A percentile compares a stretch with the other conserved stretches of the same genome.
phyloP scores from a whole-genome alignment of 2,797 vertebrate species.

The Falco naumanni region DNA sequence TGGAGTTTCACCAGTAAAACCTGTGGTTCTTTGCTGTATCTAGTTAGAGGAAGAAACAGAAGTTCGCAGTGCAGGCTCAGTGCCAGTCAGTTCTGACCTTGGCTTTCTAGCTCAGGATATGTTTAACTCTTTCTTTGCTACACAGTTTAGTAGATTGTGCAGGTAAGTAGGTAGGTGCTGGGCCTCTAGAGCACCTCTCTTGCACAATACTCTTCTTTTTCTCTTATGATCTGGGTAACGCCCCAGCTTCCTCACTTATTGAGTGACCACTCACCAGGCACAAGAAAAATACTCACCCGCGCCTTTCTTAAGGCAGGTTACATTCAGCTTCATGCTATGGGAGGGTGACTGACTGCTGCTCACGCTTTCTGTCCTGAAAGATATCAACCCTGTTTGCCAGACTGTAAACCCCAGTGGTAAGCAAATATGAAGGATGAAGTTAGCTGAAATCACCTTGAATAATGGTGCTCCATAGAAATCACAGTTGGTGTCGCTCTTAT shows the following conservation, averaged over 20 bases:
- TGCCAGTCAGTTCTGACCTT: not conserved
- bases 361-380: not conserved
- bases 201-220: fast-evolving
- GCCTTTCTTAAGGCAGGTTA: not conserved
- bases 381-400: not conserved
- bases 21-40: not conserved
- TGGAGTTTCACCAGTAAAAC: not conserved
- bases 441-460: not conserved
- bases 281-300: not conserved
- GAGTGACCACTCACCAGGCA: not conserved
- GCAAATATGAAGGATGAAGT: not conserved
- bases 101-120: not conserved
- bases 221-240: not conserved
- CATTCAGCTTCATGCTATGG: not conserved
- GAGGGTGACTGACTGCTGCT: not conserved
- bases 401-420: not conserved
- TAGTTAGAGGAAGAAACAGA: not conserved
- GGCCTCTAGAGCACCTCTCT: not conserved
- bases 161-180: not conserved
- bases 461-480: not conserved
- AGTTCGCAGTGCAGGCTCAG: not conserved
- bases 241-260: not conserved
- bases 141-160: fast-evolving
- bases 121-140: not conserved
- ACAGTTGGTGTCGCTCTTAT: not conserved